Evolutionary conservation across 92 coral and sea anemone species (phyloP).

Genomic region (Epizoanthus fatuus): DNA sequence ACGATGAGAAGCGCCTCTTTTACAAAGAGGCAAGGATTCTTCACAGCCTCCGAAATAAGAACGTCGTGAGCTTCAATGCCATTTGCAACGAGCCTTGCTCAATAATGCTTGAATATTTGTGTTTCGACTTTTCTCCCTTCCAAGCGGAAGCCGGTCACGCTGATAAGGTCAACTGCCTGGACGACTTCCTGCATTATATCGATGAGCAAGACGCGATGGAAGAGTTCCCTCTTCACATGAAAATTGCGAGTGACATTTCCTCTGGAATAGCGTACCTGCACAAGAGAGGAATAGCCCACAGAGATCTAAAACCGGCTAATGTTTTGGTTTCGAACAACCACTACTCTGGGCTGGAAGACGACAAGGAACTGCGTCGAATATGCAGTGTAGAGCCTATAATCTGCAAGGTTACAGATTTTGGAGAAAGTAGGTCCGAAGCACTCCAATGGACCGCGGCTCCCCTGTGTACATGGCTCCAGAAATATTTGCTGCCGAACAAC

Average conservation of each 20-base stretch:
- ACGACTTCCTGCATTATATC: conserved; percentile 32
- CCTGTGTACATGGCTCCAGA: conserved; percentile 77
- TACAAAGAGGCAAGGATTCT: conserved; percentile 12
- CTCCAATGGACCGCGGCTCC: conserved; percentile 66
- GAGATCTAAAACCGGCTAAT: conserved; percentile 57
- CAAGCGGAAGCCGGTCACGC: conserved; percentile 15
- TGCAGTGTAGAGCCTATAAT: conserved; percentile 44
- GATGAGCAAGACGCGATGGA: conserved; percentile 42
- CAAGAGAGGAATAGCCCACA: conserved; percentile 30
- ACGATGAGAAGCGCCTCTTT: conserved; percentile 22
- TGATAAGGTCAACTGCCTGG: conserved; percentile 57
- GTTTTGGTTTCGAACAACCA: conserved; percentile 55
- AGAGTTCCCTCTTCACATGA: conserved; percentile 29
- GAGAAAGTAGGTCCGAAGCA: conserved; percentile 64
- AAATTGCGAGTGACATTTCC: conserved; percentile 50
- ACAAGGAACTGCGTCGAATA: conserved; percentile 22
- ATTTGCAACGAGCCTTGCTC: conserved; percentile 15
- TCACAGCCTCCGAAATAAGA: conserved; percentile 13
- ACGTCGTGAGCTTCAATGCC: conserved; percentile 28
- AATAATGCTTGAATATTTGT: conserved; percentile 65
- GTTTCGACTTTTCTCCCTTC: conserved; percentile 62
- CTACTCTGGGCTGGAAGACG: conserved; percentile 41
- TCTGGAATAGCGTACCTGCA: conserved; percentile 39
- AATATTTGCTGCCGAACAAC: conserved; percentile 25
- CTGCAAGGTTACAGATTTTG: conserved; percentile 79